These are phyloP conservation scores for Drosophila koepferae DNA, from an alignment of 2,888 invertebrate genomes.

Conservation along the genomic window DNA sequence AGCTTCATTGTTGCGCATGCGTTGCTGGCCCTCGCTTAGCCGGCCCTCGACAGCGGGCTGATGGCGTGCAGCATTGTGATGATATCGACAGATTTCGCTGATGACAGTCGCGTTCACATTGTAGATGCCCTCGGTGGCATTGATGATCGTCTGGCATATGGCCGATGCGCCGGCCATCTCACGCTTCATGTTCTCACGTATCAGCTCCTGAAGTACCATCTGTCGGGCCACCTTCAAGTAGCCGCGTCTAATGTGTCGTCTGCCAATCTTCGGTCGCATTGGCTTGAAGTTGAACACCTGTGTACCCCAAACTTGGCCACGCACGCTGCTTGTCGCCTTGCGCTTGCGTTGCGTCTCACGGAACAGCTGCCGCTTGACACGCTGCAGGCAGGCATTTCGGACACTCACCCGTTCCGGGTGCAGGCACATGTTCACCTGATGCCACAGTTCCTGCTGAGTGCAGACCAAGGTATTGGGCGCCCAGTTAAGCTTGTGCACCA, in stretches of 20 bases:
- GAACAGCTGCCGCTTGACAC: conserved; percentile 75
- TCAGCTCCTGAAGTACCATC: conserved; percentile 37
- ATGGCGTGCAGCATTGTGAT: conserved; percentile 51
- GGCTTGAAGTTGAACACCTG: conserved; percentile 51
- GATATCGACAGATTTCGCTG: conserved; percentile 62
- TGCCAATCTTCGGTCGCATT: conserved; percentile 54
- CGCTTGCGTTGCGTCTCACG: conserved; percentile 48
- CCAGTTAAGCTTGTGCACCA: conserved; percentile 48
- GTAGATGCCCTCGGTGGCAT: conserved; percentile 50
- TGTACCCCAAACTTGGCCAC: conserved; percentile 46
- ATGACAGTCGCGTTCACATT: conserved; percentile 52
- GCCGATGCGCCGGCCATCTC: conserved; percentile 38
- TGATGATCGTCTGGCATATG: conserved; percentile 27
- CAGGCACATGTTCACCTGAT: conserved; percentile 62
- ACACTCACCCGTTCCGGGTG: conserved; percentile 32
- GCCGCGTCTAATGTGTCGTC: conserved; percentile 50
- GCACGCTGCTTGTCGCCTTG: conserved; percentile 39
- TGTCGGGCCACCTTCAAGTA: conserved; percentile 55
- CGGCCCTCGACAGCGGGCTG: conserved; percentile 48
- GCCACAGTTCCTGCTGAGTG: conserved; percentile 49
- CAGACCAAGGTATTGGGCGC: conserved; percentile 33
- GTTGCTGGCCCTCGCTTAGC: conserved; percentile 23
- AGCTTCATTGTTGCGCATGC: conserved; percentile 52
- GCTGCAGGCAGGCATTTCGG: conserved; percentile 36
- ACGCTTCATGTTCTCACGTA: conserved; percentile 48